phyloP scores from a whole-genome alignment of 2,888 invertebrate species.

The Calephelis perditalis region DNA sequence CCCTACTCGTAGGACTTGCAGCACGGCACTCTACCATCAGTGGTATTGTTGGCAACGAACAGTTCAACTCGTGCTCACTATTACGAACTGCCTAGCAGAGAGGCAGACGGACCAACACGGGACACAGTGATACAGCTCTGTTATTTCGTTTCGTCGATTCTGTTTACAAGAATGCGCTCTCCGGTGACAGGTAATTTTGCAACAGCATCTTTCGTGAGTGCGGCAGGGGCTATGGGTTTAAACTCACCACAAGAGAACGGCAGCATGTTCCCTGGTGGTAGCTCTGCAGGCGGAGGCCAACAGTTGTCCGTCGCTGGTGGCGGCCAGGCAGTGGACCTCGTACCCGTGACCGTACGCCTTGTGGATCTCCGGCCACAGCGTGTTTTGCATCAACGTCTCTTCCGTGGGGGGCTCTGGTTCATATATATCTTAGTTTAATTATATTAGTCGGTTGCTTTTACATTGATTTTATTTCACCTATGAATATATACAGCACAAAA shows the following conservation, averaged over 20 bases:
- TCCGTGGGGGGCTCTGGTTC: slow-evolving; percentile 90
- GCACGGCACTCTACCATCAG: too few species aligned
- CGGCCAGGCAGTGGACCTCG: slow-evolving; percentile 91
- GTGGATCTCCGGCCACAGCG: slow-evolving; percentile 96
- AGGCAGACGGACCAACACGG: too few species aligned
- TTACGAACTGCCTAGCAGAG: too few species aligned
- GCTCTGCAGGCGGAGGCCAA: slow-evolving; percentile 94
- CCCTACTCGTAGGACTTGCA: too few species aligned
- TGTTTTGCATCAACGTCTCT: slow-evolving; percentile 93
- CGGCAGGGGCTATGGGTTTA: too few species aligned
- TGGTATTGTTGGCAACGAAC: too few species aligned
- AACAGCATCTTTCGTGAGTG: neutral
- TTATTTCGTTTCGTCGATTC: too few species aligned
- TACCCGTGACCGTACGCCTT: slow-evolving; percentile 98
- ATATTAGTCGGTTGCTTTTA: neutral
- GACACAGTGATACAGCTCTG: too few species aligned
- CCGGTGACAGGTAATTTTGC: neutral
- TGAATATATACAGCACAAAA: too few species aligned
- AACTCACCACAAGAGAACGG: slow-evolving; percentile 90
- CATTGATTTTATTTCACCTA: too few species aligned
- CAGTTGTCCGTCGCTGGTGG: slow-evolving; percentile 82
- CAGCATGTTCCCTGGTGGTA: slow-evolving; percentile 87
- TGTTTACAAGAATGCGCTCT: too few species aligned
- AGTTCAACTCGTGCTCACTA: too few species aligned
- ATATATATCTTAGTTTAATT: neutral